Evolutionary conservation across 2,113 vertebrate species (phyloP), one percentile per base, ranked within the genome.

Genomic region (Ctenodactylus gundi): DNA sequence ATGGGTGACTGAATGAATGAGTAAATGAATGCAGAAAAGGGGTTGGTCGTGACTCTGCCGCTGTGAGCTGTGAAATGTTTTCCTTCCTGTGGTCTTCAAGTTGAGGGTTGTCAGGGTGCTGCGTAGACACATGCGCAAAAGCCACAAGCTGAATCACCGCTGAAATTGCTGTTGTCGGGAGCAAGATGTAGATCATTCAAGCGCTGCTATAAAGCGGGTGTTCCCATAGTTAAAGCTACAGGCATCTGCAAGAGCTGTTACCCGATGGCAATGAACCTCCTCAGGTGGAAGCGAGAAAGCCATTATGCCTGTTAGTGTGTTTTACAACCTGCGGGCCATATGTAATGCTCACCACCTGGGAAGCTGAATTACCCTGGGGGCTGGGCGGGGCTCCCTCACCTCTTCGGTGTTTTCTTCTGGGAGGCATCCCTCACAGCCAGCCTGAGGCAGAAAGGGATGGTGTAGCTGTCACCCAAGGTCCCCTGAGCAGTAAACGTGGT

Each of bases 221-320:
- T 90, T 96, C 92, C 85, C 95, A 78, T 97, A 97, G 93, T 97
- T 97, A 97, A 96, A 97, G 75, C 88, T 94, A 93, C 82, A 97
- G 97, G 96, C 97, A 97, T 96, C 96, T 97, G 97, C 85, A 96
- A 51, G 95, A 86, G 88, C 97, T 88, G 92, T 97, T 97, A 94
- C 94, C 94, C 94, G 91, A 96, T 88, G 91, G 94, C 94, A 93
- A 96, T 55, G 68, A 97, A 92, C 94, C 90, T 94, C 94, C 96
- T 96, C 95, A 97, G 96, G 95, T 95, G 90, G 90, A 96, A 93
- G 87, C 81, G 15, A 39, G 60, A 70, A 94, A 96, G 97, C 96
- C 95, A 93, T 97, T 97, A 97, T 75, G 95, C 97, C 97, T 94
- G 96, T 97, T 97, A 97, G 51, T 67, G 96, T 97, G 77, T 90